A percentile compares a stretch with the other conserved stretches of the same genome.
phyloP scores from a whole-genome alignment of 2,888 invertebrate genomes.

The Caenorhabditis sulstoni region DNA sequence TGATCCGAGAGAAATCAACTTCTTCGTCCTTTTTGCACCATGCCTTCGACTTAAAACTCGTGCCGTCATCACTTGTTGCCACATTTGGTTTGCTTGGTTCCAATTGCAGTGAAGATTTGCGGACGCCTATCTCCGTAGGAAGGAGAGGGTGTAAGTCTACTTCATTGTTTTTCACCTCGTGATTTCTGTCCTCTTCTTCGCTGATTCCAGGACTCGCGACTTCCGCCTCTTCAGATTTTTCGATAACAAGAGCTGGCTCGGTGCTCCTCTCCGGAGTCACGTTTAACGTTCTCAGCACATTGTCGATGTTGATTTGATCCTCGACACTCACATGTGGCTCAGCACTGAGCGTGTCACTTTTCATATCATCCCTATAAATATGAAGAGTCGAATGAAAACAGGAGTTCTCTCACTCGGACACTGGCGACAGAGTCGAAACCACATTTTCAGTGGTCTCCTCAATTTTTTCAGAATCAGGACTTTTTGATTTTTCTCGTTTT shows the following conservation, averaged over 20 bases:
- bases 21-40: slow-evolving; percentile 18
- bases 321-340: background rate
- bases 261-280: background rate
- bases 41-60: too few species aligned
- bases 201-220: too few species aligned
- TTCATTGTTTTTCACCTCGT: too few species aligned
- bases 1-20: background rate
- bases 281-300: background rate
- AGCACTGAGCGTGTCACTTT: background rate
- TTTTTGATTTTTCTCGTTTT: too few species aligned
- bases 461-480: too few species aligned
- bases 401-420: too few species aligned
- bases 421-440: too few species aligned
- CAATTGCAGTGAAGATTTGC: background rate
- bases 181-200: too few species aligned
- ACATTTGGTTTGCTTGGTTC: background rate
- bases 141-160: too few species aligned
- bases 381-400: background rate
- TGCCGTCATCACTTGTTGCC: background rate
- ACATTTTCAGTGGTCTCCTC: too few species aligned
- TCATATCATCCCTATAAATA: background rate
- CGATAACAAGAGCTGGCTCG: background rate
- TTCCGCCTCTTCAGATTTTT: background rate
- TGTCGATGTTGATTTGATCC: slow-evolving; percentile 1
- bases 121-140: background rate